phyloP scores from a whole-genome alignment of 2,888 invertebrate genomes.

The Deroplatys truncata region DNA sequence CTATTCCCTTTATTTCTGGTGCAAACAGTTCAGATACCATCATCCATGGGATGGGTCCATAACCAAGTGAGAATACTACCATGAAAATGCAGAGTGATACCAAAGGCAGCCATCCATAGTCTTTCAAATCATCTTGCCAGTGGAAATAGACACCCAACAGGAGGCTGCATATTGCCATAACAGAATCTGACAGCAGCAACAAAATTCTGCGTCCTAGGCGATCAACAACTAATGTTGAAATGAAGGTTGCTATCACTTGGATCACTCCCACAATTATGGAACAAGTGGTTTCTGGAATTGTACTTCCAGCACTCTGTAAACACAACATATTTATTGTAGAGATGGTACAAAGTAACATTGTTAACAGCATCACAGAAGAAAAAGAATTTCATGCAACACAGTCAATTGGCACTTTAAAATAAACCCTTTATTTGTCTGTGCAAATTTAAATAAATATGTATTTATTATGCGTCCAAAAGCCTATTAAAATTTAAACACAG shows the following conservation, averaged over 20 bases:
- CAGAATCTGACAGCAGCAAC: slow-evolving; percentile 63
- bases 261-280: slow-evolving; percentile 81
- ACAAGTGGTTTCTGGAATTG: slow-evolving; percentile 55
- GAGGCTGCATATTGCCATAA: slow-evolving; percentile 66
- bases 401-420: neutral
- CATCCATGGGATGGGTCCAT: slow-evolving; percentile 87
- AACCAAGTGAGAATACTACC: slow-evolving; percentile 75
- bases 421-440: neutral
- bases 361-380: neutral
- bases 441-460: neutral
- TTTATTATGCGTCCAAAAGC: neutral
- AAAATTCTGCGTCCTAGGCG: slow-evolving; percentile 73
- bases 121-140: slow-evolving; percentile 29
- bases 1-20: slow-evolving; percentile 71
- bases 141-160: slow-evolving; percentile 70
- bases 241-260: slow-evolving; percentile 71
- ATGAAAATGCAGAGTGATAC: slow-evolving; percentile 71
- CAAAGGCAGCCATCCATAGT: slow-evolving; percentile 66
- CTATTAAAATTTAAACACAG: neutral
- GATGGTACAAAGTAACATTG: neutral
- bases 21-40: slow-evolving; percentile 79
- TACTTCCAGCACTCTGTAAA: slow-evolving; percentile 53
- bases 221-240: slow-evolving; percentile 75
- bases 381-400: neutral
- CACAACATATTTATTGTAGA: neutral